Base-by-base conservation (phyloP, 2,113 vertebrate genomes). In the Piaya cayana region DNA sequence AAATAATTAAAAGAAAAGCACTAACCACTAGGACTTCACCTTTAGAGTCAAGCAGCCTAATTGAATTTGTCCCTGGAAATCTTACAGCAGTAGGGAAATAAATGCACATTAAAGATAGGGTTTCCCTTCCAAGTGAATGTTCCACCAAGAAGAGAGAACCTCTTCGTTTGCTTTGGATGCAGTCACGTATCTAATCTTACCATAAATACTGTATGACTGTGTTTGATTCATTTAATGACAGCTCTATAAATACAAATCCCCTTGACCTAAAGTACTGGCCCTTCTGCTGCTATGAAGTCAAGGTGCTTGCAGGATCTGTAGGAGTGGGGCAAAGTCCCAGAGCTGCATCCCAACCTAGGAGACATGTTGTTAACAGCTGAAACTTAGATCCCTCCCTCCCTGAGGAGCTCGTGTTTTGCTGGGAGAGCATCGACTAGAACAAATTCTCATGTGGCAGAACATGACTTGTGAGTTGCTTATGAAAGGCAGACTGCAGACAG, bases 1-100 rank as follows among this genome's bases (percentile, higher is more conserved):
- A 93, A 94, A 88, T 93, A 93, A 94, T 92, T 92, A 76, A 62
- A 82, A 82, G 72, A 50, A 93, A 92, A 91, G 80, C 39, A 76
- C 16, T 82, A 90, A 69, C 69, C 65, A 87, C 62, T 59, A 83
- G 92, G 59, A 75, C 42, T 89, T 95, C 74, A 94, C 88, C 80
- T 88, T 92, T 68, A 60, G 47, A 95, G 70, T 92, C 82, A 93
- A 88, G 78, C 39, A 88, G 77, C 39, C 81, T 78, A 56, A 81
- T 32, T 93, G 60, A 83, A 85, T 95, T 94, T 94, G 68, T 84
- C 52, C 65, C 62, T 91, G 72, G 65, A 94, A 96, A 86, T 79
- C 36, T 83, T 86, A 82, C 1, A 79, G 56, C 47, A 39, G 47
- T 10, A 85, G 63, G 42, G 43, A 30, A 52, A 82, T 26, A 91